phyloP scores from a whole-genome alignment of 2,888 invertebrate species.

The Lepidochitona cinerea region DNA sequence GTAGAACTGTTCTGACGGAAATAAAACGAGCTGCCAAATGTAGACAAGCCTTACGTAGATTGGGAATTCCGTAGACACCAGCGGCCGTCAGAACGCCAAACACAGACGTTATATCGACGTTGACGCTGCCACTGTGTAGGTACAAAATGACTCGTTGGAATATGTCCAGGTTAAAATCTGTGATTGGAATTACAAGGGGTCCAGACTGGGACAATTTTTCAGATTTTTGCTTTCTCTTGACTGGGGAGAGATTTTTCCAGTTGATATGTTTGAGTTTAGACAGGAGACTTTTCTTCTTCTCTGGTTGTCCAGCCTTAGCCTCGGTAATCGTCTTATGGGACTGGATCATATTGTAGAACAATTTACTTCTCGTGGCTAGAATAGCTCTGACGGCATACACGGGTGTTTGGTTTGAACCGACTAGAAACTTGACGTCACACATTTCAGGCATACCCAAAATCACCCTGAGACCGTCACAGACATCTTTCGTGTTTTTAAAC shows the following conservation, averaged over 20 bases:
- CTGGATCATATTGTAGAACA: neutral
- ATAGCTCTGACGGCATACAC: slow-evolving; percentile 14
- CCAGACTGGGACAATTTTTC: neutral
- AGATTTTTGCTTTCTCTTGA: neutral
- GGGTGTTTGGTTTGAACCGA: neutral
- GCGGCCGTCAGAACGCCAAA: neutral
- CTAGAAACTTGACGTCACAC: slow-evolving; percentile 12
- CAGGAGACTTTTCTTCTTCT: neutral
- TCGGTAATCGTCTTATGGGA: neutral
- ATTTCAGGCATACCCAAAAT: slow-evolving; percentile 14
- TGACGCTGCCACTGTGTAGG: neutral
- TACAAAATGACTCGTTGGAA: neutral
- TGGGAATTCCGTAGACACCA: neutral
- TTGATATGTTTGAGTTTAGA: neutral
- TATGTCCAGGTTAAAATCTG: neutral
- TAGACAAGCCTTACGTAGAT: neutral
- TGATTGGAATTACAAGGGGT: neutral
- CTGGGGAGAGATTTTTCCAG: neutral
- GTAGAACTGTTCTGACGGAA: neutral
- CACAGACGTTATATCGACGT: neutral
- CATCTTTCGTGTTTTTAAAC: neutral
- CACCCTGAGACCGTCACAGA: neutral
- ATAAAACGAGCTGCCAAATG: neutral
- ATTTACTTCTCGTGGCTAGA: slow-evolving; percentile 7
- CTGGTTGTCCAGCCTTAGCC: neutral